phyloP scores from a whole-genome alignment of 2,888 invertebrate genomes.

The Orgyia antiqua region DNA sequence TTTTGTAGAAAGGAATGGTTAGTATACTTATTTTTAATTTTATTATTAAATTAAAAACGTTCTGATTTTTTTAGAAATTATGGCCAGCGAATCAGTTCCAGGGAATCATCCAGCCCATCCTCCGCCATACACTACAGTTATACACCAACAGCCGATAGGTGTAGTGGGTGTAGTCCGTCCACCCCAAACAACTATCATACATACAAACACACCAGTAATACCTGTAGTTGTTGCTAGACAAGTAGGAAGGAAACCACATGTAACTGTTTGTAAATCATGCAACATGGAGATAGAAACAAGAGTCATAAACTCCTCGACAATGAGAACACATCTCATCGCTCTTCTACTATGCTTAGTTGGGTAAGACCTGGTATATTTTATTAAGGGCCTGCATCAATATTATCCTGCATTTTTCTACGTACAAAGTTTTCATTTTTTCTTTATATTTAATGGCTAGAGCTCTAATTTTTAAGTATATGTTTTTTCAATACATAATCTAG shows the following conservation, averaged over 20 bases:
- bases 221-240: conserved; percentile 18
- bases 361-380: too few relatives aligned
- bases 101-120: conserved; percentile 33
- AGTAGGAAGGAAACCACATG: conserved; percentile 37
- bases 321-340: conserved; percentile 75
- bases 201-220: conserved; percentile 1
- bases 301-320: conserved; percentile 52
- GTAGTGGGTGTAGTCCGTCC: background rate
- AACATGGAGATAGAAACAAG: conserved; percentile 58
- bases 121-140: conserved; percentile 24
- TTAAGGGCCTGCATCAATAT: too few relatives aligned
- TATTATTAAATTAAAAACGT: background rate
- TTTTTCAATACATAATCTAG: too few relatives aligned
- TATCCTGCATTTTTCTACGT: too few relatives aligned
- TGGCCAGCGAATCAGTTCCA: background rate
- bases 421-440: too few relatives aligned
- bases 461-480: too few relatives aligned
- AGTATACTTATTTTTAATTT: too few relatives aligned
- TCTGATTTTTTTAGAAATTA: conserved; percentile 10
- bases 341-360: conserved; percentile 61
- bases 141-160: conserved; percentile 3
- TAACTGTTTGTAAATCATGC: conserved; percentile 62
- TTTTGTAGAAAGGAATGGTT: too few relatives aligned
- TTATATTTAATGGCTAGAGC: too few relatives aligned
- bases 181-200: background rate